Percentiles rank a stretch among this genome's conserved stretches.
Evolutionary conservation across 1,140 invertebrate genomes (phyloP).

Genomic region (Doryteuthis pealeii): DNA sequence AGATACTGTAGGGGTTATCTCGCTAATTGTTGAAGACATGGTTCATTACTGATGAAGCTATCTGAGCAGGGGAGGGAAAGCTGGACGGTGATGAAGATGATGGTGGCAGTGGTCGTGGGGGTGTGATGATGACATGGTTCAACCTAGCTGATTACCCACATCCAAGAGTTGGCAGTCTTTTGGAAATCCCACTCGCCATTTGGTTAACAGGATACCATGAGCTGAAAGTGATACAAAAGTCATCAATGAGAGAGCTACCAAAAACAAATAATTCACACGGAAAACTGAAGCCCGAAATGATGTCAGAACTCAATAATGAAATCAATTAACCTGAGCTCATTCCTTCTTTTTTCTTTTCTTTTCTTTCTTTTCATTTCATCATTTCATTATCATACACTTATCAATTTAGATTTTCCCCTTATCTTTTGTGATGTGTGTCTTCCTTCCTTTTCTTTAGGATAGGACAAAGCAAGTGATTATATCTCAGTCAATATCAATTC

Average conservation of each 20-base stretch:
- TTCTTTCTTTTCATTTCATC: too few species aligned
- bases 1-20: not conserved
- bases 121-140: conserved; percentile 2
- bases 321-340: too few species aligned
- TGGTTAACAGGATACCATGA: conserved; percentile 6
- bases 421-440: too few species aligned
- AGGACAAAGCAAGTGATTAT: too few species aligned
- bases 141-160: conserved; percentile 9
- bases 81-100: conserved; percentile 5
- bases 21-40: not conserved
- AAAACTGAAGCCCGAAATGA: too few species aligned
- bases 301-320: too few species aligned
- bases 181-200: not conserved
- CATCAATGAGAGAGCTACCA: not conserved
- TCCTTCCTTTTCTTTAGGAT: too few species aligned
- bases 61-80: not conserved
- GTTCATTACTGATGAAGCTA: not conserved
- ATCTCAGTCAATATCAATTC: too few species aligned
- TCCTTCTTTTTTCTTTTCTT: too few species aligned
- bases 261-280: not conserved
- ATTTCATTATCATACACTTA: too few species aligned
- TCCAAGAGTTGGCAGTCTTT: not conserved
- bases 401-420: too few species aligned
- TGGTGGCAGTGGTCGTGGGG: not conserved
- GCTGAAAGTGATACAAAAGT: not conserved